Evolutionary conservation across 1,140 invertebrate genomes (phyloP).

Genomic region (Pectinophora gossypiella): DNA sequence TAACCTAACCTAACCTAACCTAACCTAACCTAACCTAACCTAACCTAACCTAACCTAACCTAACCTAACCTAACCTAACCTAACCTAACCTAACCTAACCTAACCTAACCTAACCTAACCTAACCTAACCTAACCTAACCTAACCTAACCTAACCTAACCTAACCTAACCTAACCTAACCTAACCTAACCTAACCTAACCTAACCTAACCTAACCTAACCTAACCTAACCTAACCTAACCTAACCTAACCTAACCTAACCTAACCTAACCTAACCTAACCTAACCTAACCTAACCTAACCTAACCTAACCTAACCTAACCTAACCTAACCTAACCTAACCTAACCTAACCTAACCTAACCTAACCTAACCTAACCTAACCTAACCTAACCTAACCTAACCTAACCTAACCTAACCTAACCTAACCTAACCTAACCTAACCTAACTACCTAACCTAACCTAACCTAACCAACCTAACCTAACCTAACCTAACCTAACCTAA

Average conservation of each 20-base stretch:
- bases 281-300: slow-evolving; percentile 10
- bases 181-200: slow-evolving; percentile 9
- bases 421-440: slow-evolving; percentile 13
- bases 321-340: slow-evolving; percentile 12
- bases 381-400: slow-evolving; percentile 13
- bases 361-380: slow-evolving; percentile 6
- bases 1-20: slow-evolving; percentile 11
- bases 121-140: slow-evolving; percentile 4
- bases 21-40: slow-evolving; percentile 13
- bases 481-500: slow-evolving; percentile 34
- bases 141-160: slow-evolving; percentile 8
- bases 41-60: slow-evolving; percentile 10
- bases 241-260: slow-evolving; percentile 13
- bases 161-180: slow-evolving; percentile 10
- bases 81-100: slow-evolving; percentile 13
- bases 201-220: slow-evolving; percentile 12
- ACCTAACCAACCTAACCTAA: slow-evolving; percentile 15
- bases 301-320: slow-evolving; percentile 10
- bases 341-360: slow-evolving; percentile 12
- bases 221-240: slow-evolving; percentile 8
- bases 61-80: slow-evolving; percentile 13
- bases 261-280: slow-evolving; percentile 10
- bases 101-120: slow-evolving; percentile 5
- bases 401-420: slow-evolving; percentile 14
- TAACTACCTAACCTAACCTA: slow-evolving; percentile 13